Base-by-base conservation (phyloP, 2,888 invertebrate genomes). In the Pristionchus fissidentatus region DNA sequence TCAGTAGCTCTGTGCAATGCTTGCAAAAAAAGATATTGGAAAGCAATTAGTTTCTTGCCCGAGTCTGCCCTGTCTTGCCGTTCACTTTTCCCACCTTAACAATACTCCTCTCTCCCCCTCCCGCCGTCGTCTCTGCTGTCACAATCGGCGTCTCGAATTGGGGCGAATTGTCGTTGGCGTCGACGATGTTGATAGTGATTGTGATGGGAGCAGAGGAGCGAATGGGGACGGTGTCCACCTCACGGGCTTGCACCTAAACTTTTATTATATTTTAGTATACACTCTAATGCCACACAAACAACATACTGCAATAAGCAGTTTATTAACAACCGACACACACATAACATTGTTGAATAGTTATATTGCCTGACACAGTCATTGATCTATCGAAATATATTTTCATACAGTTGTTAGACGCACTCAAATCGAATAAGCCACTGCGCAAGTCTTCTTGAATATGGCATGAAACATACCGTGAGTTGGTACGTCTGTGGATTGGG, bases 171-270 rank as follows among this genome's bases (percentile, higher is more conserved):
- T 92, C 91, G 46, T 81, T 81, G 22, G 85, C 89, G 84, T 91
- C 90, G 77, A 92, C 83, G 49, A 92, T 88, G 84, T 91, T 90
- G 78, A 92, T 92, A n/a, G 89, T 90, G 35, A 92, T 85, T 7
- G 91, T 88, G 52, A 92, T 88, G 10, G 92, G 90, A 15, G 90
- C 87, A 70, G 89, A 89, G 46, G 87, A 87, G 8, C 92, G 85
- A 13, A 89, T 85, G 29, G 92, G 92, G 5, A 86, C 83, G 26
- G 92, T 92, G 83, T 89, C 91, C 49, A 92, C 91, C 81, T 92
- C 92, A 22, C 91, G 87, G 3, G 92, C 92, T 90, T 92, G 89
- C 5, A 91, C 88, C 90, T 91, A 10, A 43, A 70, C 1, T 8
- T 5, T n/a, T n/a, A n/a, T n/a, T n/a, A n/a, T n/a, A n/a, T n/a